Percentiles rank a stretch among this genome's conserved stretches.
Conservation (phyloP, 2,888 invertebrate species). For the Oxystoma pomonae region DNA sequence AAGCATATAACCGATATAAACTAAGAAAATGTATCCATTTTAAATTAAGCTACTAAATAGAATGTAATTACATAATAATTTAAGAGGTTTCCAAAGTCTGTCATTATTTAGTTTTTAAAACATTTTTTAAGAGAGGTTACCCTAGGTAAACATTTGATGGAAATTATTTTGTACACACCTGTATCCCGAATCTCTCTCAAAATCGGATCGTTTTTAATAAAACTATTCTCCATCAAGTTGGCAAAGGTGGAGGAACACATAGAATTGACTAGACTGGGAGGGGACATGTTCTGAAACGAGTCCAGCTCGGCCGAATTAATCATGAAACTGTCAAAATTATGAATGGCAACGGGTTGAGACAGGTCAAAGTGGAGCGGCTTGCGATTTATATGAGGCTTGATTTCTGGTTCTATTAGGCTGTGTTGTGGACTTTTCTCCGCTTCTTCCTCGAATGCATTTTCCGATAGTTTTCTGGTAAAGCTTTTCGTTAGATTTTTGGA, state of each 20-base stretch:
- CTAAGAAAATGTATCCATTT: too few relatives aligned
- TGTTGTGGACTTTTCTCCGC: too few relatives aligned
- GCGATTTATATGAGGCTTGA: background rate
- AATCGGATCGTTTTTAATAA: conserved; percentile 45
- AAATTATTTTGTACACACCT: too few relatives aligned
- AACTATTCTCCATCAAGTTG: conserved; percentile 47
- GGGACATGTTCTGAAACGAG: conserved; percentile 50
- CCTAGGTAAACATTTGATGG: too few relatives aligned
- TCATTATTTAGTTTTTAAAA: too few relatives aligned
- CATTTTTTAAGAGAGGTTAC: too few relatives aligned
- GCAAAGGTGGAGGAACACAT: conserved; percentile 48
- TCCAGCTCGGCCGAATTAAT: conserved; percentile 50
- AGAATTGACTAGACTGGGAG: conserved; percentile 59
- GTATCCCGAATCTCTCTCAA: conserved; percentile 45
- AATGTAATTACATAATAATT: too few relatives aligned
- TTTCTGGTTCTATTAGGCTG: background rate
- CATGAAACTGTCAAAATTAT: conserved; percentile 43
- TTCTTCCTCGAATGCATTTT: background rate
- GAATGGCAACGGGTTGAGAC: conserved; percentile 38
- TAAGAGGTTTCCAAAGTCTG: too few relatives aligned
- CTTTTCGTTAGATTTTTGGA: background rate
- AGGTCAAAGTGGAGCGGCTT: conserved; percentile 43
- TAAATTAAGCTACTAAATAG: too few relatives aligned
- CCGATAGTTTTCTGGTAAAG: background rate
- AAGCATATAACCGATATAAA: too few relatives aligned